Conservation (phyloP, 2,888 invertebrate genomes). For the Caenorhabditis imperialis region DNA sequence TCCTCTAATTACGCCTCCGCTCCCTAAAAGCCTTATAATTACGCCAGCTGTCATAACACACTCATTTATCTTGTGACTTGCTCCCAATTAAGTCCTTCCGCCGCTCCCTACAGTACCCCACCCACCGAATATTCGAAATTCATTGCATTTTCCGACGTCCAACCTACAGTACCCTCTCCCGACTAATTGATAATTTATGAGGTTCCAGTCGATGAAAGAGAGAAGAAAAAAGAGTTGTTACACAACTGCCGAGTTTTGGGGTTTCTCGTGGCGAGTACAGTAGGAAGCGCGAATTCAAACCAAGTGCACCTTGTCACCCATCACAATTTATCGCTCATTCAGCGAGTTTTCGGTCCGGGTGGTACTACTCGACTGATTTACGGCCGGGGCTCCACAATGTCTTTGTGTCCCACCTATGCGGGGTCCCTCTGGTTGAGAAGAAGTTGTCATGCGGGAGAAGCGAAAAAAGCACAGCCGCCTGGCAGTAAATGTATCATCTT, state of each 20-base stretch:
- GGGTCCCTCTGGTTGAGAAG: not conserved
- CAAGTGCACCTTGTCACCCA: not conserved
- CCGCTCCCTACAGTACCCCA: conserved; percentile 23
- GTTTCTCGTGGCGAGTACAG: no score
- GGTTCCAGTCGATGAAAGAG: conserved; percentile 17
- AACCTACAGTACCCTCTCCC: conserved; percentile 27
- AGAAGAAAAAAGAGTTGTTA: no score
- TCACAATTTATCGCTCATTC: conserved; percentile 48
- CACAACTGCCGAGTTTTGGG: no score
- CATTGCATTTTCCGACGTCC: conserved; percentile 19
- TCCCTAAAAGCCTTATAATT: no score
- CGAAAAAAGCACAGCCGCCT: conserved; percentile 3
- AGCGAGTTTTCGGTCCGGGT: conserved; percentile 29
- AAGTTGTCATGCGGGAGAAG: conserved; percentile 4
- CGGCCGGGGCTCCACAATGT: conserved; percentile 17
- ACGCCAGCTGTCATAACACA: conserved; percentile 55
- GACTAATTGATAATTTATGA: conserved; percentile 58
- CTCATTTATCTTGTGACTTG: conserved; percentile 49
- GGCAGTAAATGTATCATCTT: conserved; percentile 49
- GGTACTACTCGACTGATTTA: conserved; percentile 36
- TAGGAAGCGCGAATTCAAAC: no score
- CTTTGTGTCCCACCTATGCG: conserved; percentile 4
- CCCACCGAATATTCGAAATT: conserved; percentile 18
- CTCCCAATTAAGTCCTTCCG: conserved; percentile 42
- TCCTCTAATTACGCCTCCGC: conserved; percentile 14